A percentile compares a stretch with the other conserved stretches of the same genome.
Conservation (phyloP, 2,113 vertebrate species). For the rat (Rattus norvegicus) region GRCr8 NC_086020.1:162299501-162300000, state of each 20-base stretch:
- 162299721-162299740: neutral
- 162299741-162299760: neutral
- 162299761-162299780: neutral
- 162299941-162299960: neutral
- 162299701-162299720: neutral
- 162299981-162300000: neutral
- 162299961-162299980: neutral
- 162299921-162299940: slow-evolving; percentile 1
- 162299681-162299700: neutral
- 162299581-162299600: neutral
- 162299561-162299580: neutral
- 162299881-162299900: neutral
- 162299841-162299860: neutral
- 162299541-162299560: neutral
- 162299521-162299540: neutral
- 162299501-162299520: neutral
- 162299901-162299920: neutral
- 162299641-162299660: neutral
- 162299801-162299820: neutral
- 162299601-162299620: neutral
- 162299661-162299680: neutral
- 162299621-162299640: neutral
- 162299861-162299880: neutral
- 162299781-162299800: neutral
- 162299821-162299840: neutral